These are phyloP conservation scores for Drosophila mauritiana DNA, from an alignment of 1,140 invertebrate genomes.

Conservation along the genomic window DNA sequence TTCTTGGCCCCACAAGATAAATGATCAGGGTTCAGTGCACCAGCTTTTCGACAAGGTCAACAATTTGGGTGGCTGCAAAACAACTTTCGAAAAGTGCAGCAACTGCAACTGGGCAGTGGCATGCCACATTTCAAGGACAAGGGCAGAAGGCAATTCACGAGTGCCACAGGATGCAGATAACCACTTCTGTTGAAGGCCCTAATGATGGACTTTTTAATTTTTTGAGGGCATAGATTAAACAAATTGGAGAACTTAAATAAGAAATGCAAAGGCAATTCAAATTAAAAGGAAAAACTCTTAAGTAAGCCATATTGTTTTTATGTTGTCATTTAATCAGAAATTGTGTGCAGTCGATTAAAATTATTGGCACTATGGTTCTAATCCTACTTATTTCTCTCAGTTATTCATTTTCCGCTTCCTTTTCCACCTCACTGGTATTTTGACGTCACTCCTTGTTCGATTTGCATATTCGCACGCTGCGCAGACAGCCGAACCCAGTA, in stretches of 20 bases:
- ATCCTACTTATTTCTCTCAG: background rate
- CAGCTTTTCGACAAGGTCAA: constrained; percentile 48
- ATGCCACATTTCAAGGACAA: constrained; percentile 57
- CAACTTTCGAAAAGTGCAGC: constrained; percentile 67
- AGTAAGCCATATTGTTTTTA: too few species aligned
- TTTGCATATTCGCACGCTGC: constrained; percentile 40
- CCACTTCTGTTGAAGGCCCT: background rate
- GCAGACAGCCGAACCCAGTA: background rate
- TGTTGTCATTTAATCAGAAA: too few species aligned
- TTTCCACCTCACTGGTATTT: constrained; percentile 2
- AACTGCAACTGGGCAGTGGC: constrained; percentile 36
- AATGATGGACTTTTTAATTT: too few species aligned
- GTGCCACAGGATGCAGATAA: background rate
- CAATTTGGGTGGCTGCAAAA: constrained; percentile 58
- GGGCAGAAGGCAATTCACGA: constrained; percentile 27
- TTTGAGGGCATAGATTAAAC: too few species aligned
- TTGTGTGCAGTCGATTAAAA: too few species aligned
- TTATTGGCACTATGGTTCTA: too few species aligned
- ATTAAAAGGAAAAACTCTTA: too few species aligned
- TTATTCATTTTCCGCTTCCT: constrained; percentile 14
- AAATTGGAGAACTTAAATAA: too few species aligned
- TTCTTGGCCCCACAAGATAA: background rate
- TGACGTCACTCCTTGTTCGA: constrained; percentile 36
- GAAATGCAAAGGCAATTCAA: too few species aligned
- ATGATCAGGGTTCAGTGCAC: constrained; percentile 56